Base-by-base conservation (phyloP, 1,140 invertebrate species). In the Adelges cooleyi region DNA sequence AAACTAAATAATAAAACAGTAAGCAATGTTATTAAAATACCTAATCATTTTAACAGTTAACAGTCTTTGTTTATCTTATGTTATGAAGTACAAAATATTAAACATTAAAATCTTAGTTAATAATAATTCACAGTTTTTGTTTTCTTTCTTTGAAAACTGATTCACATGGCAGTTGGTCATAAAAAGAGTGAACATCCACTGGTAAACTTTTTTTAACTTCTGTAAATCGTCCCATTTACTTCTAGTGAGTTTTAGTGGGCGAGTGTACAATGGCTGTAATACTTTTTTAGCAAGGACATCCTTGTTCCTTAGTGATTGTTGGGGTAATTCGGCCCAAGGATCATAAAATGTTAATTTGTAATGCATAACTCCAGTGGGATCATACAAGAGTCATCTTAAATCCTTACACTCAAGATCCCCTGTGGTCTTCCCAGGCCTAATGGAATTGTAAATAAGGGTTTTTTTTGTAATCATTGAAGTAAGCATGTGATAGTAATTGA, bases 1-100 rank as follows among this genome's bases (percentile, higher is more conserved):
- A 22, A 27, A 49, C 9, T 11, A 27, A 27, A 49, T 11, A 49
- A 49, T 13, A 49, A 22, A 49, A 49, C 15, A 49, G 46, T 48
- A 22, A 48, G 23, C 46, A 48, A 49, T 49, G n/a, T 18, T 27
- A 22, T 49, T 49, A 15, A 49, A 49, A 22, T 49, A 49, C 25
- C 25, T 49, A 13, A 49, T n/a, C n/a, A n/a, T 49, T 49, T 49
- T 49, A 49, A 49, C 48, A 49, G 25, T 49, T 49, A 49, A 49
- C 48, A 49, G 48, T 49, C n/a, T 22, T 49, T 49, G 0, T 25
- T 49, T 13, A 23, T 49, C 48, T 22, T 49, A 49, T 49, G 9
- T 49, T 49, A 49, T 49, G 15, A 49, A 23, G 25, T 49, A 49
- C 20, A 49, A 49, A 49, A 27, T 49, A 49, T 25, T 13, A 27